Evolutionary conservation across 1,140 invertebrate genomes (phyloP).

Genomic region (Listronotus oregonensis): DNA sequence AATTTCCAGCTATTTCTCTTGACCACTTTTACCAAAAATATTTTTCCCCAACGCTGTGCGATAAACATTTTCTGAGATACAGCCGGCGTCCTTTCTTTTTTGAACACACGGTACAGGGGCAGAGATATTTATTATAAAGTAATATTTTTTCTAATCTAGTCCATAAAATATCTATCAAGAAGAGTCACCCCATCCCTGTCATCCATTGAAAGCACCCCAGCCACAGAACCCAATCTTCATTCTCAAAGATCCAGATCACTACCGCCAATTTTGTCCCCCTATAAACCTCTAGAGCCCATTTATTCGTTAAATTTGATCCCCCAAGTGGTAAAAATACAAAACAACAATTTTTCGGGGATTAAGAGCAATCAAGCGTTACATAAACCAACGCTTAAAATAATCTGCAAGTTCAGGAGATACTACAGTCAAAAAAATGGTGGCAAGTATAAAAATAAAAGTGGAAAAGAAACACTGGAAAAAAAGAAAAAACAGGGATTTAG

Average conservation of each 20-base stretch:
- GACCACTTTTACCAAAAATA: no score
- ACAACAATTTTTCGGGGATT: background rate
- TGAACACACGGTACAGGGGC: no score
- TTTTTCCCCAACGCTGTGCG: no score
- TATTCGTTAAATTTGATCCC: background rate
- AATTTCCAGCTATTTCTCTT: no score
- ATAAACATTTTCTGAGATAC: no score
- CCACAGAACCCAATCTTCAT: background rate
- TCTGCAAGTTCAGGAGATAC: conserved; percentile 3
- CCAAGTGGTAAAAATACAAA: background rate
- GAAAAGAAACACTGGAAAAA: background rate
- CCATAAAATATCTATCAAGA: conserved; percentile 22
- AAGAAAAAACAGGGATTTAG: conserved; percentile 2
- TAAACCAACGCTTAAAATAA: conserved; percentile 6
- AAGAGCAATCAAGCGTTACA: background rate
- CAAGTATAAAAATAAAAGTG: background rate
- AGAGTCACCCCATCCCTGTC: conserved; percentile 24
- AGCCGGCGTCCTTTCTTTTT: no score
- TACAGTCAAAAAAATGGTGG: background rate
- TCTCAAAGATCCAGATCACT: conserved; percentile 21
- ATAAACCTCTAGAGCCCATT: conserved; percentile 4
- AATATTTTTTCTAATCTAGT: conserved; percentile 3
- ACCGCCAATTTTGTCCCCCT: conserved; percentile 8
- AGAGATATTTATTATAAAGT: no score
- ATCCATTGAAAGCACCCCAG: conserved; percentile 9